Base-by-base conservation (phyloP, 2,113 vertebrate species). In the Tautogolabrus adspersus region DNA sequence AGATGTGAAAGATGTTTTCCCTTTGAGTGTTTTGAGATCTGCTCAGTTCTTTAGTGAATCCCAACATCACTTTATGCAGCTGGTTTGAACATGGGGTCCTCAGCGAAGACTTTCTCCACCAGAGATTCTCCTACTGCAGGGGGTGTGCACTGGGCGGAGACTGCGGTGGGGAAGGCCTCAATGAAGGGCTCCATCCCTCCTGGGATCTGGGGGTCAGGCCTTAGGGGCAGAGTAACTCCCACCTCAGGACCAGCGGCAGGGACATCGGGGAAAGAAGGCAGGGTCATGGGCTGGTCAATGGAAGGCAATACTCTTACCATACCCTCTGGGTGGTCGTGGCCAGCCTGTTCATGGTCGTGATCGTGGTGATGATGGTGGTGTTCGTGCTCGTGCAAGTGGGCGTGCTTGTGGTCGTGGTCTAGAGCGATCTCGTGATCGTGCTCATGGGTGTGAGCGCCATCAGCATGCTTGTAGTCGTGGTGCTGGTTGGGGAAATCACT, bases 311-410 rank as follows among this genome's bases (percentile, higher is more conserved):
- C 11, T n/a, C 5, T 79, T 61, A 94, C 87, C 1, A 0, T 6
- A 19, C 94, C 93, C 1, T 74, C 37, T 1, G 93, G 88, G 1
- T 77, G 34, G 22, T 77, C 69, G 3, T 85, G 88, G 6, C 1
- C 0, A 1, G 3, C 0, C 0, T 1, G 11, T 26, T 22, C 66
- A 10, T 91, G 91, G 0, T 46, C 10, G 8, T 94, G 91, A 0
- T 78, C 22, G 1, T 94, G 93, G 67, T 94, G 92, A 58, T 94
- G 94, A 66, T 93, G 92, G 66, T 95, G 94, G 83, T 95, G 94
- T 79, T 95, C 93, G 2, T 95, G 89, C 3, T 84, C 83, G 3
- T 94, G 93, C 65, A 93, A 83, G 74, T 94, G 94, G 22, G 15
- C 30, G 58, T 94, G 94, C 42, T 88, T 88, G 84, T 95, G 94